Evolutionary conservation across 2,888 invertebrate genomes (phyloP), one percentile per base, ranked within the genome.

Genomic region (Diadegma fenestrale): DNA sequence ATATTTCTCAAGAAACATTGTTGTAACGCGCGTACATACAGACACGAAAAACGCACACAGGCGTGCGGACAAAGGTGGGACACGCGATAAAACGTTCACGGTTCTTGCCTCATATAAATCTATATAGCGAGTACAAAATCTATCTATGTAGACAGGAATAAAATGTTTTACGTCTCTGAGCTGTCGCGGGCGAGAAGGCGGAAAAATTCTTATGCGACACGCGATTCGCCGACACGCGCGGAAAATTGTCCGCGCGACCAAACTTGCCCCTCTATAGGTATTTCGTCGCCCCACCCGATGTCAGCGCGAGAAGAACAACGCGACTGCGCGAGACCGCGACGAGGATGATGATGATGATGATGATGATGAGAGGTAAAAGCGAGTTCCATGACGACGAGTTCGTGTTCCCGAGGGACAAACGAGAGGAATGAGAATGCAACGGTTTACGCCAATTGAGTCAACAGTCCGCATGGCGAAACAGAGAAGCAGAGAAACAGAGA

Each of bases 181-280:
- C 41, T 76, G 71, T 71, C 75, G 78, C 72, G 58, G 75, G 78
- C 72, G 58, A 77, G 77, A 48, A 82, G 61, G 68, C 69, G 80
- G 64, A 82, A 86, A 87, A 88, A 88, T 84, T 80, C 85, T 82
- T 30, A 61, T 78, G 78, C 78, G 54, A 83, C 82, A 83, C 87
- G 87, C 86, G 87, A 88, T 89, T 89, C 87, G 80, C 71, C 69
- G 88, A 88, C 84, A 79, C 80, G 88, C 86, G 88, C 88, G 88
- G 89, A 90, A 89, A 89, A 90, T 89, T 87, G 86, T 79, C 79
- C 79, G 75, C 78, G 75, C 75, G 71, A 80, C 51, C 48, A 45
- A 51, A 69, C 22, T 80, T 73, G 58, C 22, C 58, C 68, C 37
- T n/a, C 30, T 61, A n/a, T n/a, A n/a, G n/a, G n/a, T n/a, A 19